phyloP scores from a whole-genome alignment of 1,140 invertebrate genomes.

The Solenopsis invicta region DNA sequence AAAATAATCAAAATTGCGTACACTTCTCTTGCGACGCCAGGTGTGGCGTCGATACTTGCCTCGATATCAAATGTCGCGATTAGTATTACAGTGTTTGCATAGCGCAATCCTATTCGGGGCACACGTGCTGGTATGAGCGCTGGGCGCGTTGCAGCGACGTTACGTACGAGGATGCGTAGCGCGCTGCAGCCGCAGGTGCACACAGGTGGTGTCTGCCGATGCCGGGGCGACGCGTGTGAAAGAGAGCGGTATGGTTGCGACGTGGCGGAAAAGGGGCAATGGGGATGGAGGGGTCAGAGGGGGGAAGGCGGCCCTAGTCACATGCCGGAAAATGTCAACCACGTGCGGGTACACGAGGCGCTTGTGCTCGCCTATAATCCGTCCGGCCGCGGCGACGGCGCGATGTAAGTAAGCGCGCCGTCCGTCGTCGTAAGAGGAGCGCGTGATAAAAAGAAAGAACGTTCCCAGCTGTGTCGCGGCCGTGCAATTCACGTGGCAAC shows the following conservation, averaged over 20 bases:
- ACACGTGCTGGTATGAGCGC: background rate
- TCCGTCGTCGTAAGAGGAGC: conserved; percentile 28
- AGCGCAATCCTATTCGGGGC: conserved; percentile 5
- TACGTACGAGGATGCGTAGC: conserved; percentile 16
- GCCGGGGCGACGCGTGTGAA: conserved; percentile 49
- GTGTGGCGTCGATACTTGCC: background rate
- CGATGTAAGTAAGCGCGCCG: conserved; percentile 54
- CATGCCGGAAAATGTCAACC: conserved; percentile 77
- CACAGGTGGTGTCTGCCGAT: conserved; percentile 39
- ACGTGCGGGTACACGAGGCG: conserved; percentile 74
- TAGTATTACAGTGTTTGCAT: background rate
- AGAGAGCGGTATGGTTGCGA: conserved; percentile 28
- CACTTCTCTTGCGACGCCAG: background rate
- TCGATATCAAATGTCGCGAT: background rate
- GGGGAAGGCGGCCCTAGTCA: conserved; percentile 57
- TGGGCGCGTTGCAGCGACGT: background rate
- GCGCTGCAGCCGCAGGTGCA: conserved; percentile 57
- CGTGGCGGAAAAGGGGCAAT: background rate
- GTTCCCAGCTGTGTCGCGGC: background rate
- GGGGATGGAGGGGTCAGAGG: background rate
- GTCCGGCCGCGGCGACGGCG: no score
- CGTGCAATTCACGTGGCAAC: conserved; percentile 20
- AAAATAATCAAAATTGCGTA: no score
- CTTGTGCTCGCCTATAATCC: conserved; percentile 60
- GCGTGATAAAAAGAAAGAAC: conserved; percentile 30